Evolutionary conservation across 2,113 vertebrate genomes (phyloP), one percentile per base, ranked within the genome.

Genomic region (Benitochromis conjunctus): DNA sequence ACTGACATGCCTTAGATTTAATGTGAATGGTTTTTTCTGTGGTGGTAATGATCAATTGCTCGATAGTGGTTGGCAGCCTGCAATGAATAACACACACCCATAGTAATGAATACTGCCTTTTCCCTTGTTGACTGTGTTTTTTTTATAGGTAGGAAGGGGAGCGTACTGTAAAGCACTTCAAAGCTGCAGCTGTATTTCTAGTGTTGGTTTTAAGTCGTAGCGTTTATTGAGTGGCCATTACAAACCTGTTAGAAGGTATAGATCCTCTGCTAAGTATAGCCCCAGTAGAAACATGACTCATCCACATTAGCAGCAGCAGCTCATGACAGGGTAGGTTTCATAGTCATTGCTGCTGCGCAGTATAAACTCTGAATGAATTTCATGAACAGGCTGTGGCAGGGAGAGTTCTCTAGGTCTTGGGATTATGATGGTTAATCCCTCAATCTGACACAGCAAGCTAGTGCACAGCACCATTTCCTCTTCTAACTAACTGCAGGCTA

Each of bases 401-500:
- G 85, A 92, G 88, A 91, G 88, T 91, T 85, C 78, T 86, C 34
- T 36, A 81, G 55, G 87, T 89, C 48, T 87, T 1, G 7, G 90
- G 94, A 95, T 95, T 95, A 95, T 83, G 89, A 55, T 21, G 51
- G 58, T 80, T 94, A 94, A 95, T 94, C 94, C 85, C 80, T 88
- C 93, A 89, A 86, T 91, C 90, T 94, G 94, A 95, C 90, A 91
- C 82, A 91, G 91, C 89, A 94, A 90, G 76, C 83, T 2, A 64
- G 18, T 24, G 84, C 38, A 86, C 54, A 88, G 41, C 64, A 80
- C 48, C n/a, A 34, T 84, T 91, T 77, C 69, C 54, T 54, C 26
- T 60, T 9, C 19, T 48, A 46, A 31, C 76, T 57, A 80, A 64
- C 46, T 46, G 38, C 31, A 79, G 29, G 51, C 80, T 54, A 34